These are phyloP conservation scores for Hermetia illucens DNA, from an alignment of 1,140 invertebrate species.

Conservation along the genomic window DNA sequence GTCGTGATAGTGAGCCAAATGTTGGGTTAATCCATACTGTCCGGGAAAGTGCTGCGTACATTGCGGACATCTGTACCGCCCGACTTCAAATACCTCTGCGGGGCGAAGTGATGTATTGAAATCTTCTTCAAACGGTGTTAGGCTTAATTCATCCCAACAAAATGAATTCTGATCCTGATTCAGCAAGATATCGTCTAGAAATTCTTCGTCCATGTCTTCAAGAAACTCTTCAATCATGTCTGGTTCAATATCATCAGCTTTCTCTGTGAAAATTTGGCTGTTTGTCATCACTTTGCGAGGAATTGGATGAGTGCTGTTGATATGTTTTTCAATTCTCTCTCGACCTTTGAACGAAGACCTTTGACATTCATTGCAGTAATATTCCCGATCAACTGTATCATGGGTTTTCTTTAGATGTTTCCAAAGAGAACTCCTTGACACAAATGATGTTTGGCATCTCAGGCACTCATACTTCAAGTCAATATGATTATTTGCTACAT, in stretches of 20 bases:
- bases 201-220: no score
- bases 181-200: slow-evolving; percentile 9
- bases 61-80: slow-evolving; percentile 6
- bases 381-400: no score
- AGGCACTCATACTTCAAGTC: no score
- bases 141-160: slow-evolving; percentile 8
- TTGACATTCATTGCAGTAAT: no score
- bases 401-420: no score
- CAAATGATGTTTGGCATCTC: no score
- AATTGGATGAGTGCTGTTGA: no score
- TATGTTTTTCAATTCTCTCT: no score
- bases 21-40: slow-evolving; percentile 3
- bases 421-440: no score
- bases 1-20: slow-evolving; percentile 6
- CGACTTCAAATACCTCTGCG: neutral
- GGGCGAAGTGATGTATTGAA: slow-evolving; percentile 3
- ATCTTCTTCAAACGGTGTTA: slow-evolving; percentile 6
- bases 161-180: slow-evolving; percentile 8
- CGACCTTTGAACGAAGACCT: no score
- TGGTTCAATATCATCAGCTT: slow-evolving; percentile 8
- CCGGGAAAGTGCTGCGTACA: slow-evolving; percentile 5
- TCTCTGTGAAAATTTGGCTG: neutral
- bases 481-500: no score
- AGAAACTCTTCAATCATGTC: slow-evolving; percentile 10
- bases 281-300: no score